Conservation (phyloP, 1,140 invertebrate genomes). For the Chrysomallon squamiferum region DNA sequence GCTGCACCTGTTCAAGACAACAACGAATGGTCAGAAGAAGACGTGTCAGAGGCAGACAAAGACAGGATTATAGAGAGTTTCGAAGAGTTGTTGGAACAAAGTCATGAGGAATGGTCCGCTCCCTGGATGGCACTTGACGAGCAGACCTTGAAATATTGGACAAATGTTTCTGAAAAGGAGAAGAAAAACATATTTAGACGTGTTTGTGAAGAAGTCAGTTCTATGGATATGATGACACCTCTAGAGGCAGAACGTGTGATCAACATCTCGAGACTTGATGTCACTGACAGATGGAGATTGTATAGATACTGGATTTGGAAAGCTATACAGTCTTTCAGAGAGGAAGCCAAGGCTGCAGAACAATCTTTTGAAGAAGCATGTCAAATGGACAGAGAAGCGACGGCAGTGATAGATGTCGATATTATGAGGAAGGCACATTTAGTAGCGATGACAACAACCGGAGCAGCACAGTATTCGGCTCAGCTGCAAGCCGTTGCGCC, state of each 20-base stretch:
- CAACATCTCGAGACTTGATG: constrained; percentile 42
- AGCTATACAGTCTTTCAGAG: constrained; percentile 5
- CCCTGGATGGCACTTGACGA: neutral
- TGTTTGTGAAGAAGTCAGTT: constrained; percentile 31
- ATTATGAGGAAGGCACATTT: constrained; percentile 45
- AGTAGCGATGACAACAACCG: constrained; percentile 58
- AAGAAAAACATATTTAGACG: neutral
- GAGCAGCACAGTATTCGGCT: constrained; percentile 37
- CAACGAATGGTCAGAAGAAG: neutral
- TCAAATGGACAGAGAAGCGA: constrained; percentile 20
- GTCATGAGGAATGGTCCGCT: constrained; percentile 7
- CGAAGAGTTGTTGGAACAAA: constrained; percentile 12
- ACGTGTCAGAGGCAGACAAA: constrained; percentile 15
- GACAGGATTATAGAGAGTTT: neutral
- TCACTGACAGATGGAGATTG: constrained; percentile 51
- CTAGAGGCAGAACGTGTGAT: constrained; percentile 6
- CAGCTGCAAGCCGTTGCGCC: constrained; percentile 32
- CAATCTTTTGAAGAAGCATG: constrained; percentile 18
- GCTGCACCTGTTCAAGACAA: too few relatives aligned
- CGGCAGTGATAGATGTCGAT: constrained; percentile 24
- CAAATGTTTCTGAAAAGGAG: neutral
- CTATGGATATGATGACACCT: constrained; percentile 23
- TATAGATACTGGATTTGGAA: constrained; percentile 50
- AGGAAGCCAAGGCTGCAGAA: constrained; percentile 9
- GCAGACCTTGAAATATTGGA: neutral